Percentiles rank a stretch among this genome's conserved stretches.
These are phyloP conservation scores for Melanostoma scalare DNA, from an alignment of 2,888 invertebrate genomes.

Conservation along the genomic window DNA sequence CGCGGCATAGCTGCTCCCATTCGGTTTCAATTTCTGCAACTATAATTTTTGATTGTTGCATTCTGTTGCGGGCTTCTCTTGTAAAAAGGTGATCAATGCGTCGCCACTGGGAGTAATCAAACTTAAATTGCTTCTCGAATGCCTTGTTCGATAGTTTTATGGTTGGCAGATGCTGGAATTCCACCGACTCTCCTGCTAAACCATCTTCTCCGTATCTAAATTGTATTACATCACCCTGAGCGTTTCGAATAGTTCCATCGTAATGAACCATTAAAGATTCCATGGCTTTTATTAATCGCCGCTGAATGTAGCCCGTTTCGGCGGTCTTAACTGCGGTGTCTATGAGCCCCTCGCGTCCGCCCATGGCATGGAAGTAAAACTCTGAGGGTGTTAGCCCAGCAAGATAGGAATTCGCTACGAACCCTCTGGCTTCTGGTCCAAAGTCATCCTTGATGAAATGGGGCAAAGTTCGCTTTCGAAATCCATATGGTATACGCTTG, in stretches of 20 bases:
- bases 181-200: constrained; percentile 96
- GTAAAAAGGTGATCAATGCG: constrained; percentile 87
- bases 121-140: constrained; percentile 96
- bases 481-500: constrained; percentile 99
- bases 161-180: constrained; percentile 92
- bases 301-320: constrained; percentile 98
- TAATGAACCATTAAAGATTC: constrained; percentile 98
- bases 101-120: constrained; percentile 95
- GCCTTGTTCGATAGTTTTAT: constrained; percentile 88
- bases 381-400: constrained; percentile 98
- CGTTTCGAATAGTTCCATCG: constrained; percentile 97
- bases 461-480: constrained; percentile 96
- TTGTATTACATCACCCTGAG: constrained; percentile 94
- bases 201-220: constrained; percentile 97
- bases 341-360: constrained; percentile 99
- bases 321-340: constrained; percentile 99
- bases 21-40: constrained; percentile 94
- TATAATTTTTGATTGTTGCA: constrained; percentile 92
- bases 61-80: constrained; percentile 94
- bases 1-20: constrained; percentile 94
- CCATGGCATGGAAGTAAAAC: constrained; percentile 99
- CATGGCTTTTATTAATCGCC: constrained; percentile 98
- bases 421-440: constrained; percentile 98
- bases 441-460: constrained; percentile 99
- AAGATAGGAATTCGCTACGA: constrained; percentile 98